phyloP scores from a whole-genome alignment of 2,888 invertebrate species.

The Melieria crassipennis region DNA sequence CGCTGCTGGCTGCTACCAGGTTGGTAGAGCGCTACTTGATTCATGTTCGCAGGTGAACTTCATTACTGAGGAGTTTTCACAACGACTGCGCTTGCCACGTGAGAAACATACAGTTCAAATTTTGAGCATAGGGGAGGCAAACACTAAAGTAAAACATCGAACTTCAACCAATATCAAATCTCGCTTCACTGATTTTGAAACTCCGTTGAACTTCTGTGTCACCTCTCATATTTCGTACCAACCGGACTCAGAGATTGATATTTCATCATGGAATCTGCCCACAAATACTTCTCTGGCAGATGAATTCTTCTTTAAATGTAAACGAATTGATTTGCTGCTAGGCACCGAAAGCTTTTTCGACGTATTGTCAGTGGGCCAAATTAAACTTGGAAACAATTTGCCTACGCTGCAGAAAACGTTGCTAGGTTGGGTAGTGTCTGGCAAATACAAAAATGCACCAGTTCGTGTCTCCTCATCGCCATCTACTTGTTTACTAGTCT shows the following conservation, averaged over 20 bases:
- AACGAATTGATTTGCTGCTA: constrained; percentile 36
- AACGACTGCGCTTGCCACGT: constrained; percentile 32
- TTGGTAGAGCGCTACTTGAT: constrained; percentile 36
- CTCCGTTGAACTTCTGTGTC: constrained; percentile 33
- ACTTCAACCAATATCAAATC: constrained; percentile 36
- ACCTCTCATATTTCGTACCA: constrained; percentile 38
- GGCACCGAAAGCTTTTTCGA: constrained; percentile 38
- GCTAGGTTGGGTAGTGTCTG: constrained; percentile 36
- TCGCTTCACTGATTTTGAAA: constrained; percentile 29
- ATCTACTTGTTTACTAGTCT: not conserved
- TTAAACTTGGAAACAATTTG: constrained; percentile 34
- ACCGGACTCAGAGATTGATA: constrained; percentile 28
- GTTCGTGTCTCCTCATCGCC: not conserved
- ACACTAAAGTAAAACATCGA: constrained; percentile 29
- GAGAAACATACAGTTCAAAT: constrained; percentile 35
- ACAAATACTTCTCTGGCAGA: constrained; percentile 34
- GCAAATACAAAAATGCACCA: constrained; percentile 24
- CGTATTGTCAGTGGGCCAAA: constrained; percentile 39
- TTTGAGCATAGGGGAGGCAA: constrained; percentile 34
- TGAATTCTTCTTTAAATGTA: constrained; percentile 36
- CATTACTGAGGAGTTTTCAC: constrained; percentile 34
- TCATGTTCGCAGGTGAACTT: constrained; percentile 39
- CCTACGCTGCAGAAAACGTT: constrained; percentile 36
- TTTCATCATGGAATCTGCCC: constrained; percentile 34
- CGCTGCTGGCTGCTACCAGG: constrained; percentile 17